Evolutionary conservation across 1,140 invertebrate genomes (phyloP).

Genomic region (Halotydeus destructor): DNA sequence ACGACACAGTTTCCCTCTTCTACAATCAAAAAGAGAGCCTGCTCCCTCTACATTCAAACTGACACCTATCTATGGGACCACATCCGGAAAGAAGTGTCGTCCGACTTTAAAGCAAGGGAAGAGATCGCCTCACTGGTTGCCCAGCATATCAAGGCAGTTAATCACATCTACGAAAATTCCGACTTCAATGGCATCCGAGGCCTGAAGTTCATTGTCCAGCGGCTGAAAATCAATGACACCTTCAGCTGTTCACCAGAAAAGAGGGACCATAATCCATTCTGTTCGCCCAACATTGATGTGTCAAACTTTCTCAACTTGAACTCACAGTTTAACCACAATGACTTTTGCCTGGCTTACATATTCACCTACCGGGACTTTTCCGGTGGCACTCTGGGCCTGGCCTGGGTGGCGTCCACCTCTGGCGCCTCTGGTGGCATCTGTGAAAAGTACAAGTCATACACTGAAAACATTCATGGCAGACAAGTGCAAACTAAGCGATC

Average conservation of each 20-base stretch:
- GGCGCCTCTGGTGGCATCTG: constrained; percentile 95
- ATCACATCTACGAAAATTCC: constrained; percentile 88
- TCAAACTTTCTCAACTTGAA: constrained; percentile 97
- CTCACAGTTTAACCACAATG: constrained; percentile 85
- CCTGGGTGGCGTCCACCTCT: constrained; percentile 91
- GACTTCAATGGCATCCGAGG: constrained; percentile 82
- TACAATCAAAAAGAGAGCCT: constrained; percentile 12
- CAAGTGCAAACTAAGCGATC: constrained; percentile 81
- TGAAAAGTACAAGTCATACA: constrained; percentile 92
- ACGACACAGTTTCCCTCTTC: background rate
- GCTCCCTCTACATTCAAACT: constrained; percentile 71
- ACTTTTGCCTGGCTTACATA: constrained; percentile 94
- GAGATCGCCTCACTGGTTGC: constrained; percentile 93
- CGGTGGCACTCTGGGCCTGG: constrained; percentile 82
- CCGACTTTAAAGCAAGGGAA: constrained; percentile 63
- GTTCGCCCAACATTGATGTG: constrained; percentile 92
- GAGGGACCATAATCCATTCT: constrained; percentile 68
- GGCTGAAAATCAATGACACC: constrained; percentile 85
- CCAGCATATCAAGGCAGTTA: constrained; percentile 93
- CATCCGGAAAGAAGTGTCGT: constrained; percentile 37
- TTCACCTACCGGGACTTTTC: constrained; percentile 95
- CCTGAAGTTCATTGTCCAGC: constrained; percentile 92
- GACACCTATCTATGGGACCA: constrained; percentile 92
- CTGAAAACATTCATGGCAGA: constrained; percentile 74
- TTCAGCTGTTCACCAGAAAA: constrained; percentile 42